These are phyloP conservation scores for Zeugodacus cucurbitae DNA, from an alignment of 1,140 invertebrate genomes.

Conservation along the genomic window DNA sequence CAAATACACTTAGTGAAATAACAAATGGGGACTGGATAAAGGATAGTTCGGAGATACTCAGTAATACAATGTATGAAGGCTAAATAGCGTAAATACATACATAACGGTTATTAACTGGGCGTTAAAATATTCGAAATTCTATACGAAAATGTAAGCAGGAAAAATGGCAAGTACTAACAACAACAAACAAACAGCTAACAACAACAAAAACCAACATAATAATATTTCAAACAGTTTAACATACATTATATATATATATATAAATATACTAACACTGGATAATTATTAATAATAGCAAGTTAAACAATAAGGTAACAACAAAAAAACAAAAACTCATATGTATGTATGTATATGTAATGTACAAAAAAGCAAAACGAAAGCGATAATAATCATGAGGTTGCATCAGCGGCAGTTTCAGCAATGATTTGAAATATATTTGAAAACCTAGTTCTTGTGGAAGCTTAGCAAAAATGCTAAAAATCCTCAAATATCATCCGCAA, in stretches of 20 bases:
- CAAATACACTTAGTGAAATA: conserved; percentile 27
- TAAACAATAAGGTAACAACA: background rate
- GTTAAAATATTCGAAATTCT: background rate
- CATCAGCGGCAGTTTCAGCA: conserved; percentile 55
- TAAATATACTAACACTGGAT: background rate
- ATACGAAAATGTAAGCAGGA: background rate
- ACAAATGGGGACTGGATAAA: conserved; percentile 29
- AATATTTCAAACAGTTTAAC: background rate
- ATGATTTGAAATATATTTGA: conserved; percentile 60
- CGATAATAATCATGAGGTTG: conserved; percentile 48
- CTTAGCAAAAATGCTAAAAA: background rate
- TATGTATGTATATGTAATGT: conserved; percentile 25
- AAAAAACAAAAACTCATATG: background rate
- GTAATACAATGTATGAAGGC: background rate
- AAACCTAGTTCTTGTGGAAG: background rate
- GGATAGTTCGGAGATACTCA: background rate
- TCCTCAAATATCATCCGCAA: background rate
- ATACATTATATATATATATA: background rate
- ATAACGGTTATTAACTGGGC: conserved; percentile 47
- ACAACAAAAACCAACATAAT: conserved; percentile 47
- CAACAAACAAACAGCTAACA: conserved; percentile 35
- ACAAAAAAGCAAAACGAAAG: conserved; percentile 30
- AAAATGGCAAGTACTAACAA: conserved; percentile 9
- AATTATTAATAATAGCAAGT: background rate
- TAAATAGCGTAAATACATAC: conserved; percentile 44